Conservation (phyloP, 2,888 invertebrate species). For the Cephus nigrinus region DNA sequence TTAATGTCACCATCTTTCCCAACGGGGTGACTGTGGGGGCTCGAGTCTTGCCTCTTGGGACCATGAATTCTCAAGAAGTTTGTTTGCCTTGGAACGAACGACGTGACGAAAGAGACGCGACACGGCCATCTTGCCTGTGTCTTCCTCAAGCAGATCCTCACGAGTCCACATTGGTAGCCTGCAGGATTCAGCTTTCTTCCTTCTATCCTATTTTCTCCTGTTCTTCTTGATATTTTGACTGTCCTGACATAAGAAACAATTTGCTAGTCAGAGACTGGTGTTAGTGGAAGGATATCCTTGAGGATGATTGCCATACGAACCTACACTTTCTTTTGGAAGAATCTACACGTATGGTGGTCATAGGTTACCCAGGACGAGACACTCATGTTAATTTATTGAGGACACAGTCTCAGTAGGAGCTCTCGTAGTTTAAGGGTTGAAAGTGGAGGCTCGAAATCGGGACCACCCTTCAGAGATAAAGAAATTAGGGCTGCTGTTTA, state of each 20-base stretch:
- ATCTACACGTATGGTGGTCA: neutral
- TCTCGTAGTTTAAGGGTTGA: slow-evolving; percentile 51
- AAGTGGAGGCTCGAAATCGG: slow-evolving; percentile 6
- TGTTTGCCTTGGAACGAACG: slow-evolving; percentile 55
- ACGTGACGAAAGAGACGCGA: slow-evolving; percentile 55
- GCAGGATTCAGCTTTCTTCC: neutral
- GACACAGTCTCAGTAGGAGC: slow-evolving; percentile 16
- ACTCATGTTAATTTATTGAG: slow-evolving; percentile 39
- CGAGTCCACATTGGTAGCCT: neutral
- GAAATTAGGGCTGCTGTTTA: slow-evolving; percentile 46
- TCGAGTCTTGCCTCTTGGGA: slow-evolving; percentile 24
- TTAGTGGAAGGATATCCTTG: neutral
- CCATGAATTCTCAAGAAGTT: slow-evolving; percentile 54
- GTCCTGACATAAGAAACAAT: neutral
- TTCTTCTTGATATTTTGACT: neutral
- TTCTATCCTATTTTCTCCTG: neutral
- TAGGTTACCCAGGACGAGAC: slow-evolving; percentile 8
- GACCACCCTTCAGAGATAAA: slow-evolving; percentile 25
- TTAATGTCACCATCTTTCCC: slow-evolving; percentile 7
- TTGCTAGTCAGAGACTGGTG: neutral
- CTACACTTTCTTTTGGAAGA: neutral
- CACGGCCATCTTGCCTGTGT: slow-evolving; percentile 50
- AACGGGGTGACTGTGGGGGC: neutral
- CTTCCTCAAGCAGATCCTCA: slow-evolving; percentile 6
- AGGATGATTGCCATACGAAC: neutral